These are phyloP conservation scores for Cacoxenus indagator DNA, from an alignment of 2,888 invertebrate genomes.

Conservation along the genomic window DNA sequence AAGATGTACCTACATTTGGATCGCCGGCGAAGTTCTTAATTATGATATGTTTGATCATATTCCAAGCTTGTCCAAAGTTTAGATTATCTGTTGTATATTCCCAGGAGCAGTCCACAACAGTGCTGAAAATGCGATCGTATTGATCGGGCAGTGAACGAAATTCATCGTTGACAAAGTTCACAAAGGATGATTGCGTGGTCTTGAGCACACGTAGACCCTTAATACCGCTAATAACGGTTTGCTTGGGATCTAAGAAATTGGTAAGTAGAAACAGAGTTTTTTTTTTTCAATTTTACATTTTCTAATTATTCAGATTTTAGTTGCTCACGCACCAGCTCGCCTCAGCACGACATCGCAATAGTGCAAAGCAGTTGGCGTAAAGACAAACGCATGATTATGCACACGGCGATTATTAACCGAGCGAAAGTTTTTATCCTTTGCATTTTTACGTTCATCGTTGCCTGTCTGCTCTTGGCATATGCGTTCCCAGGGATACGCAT, in stretches of 20 bases:
- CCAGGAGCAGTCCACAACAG: slow-evolving; percentile 83
- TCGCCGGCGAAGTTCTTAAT: slow-evolving; percentile 84
- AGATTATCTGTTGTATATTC: slow-evolving; percentile 77
- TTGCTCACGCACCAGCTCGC: slow-evolving; percentile 75
- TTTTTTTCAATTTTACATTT: background rate
- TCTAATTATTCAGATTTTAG: background rate
- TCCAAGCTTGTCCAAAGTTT: slow-evolving; percentile 80
- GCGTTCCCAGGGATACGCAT: slow-evolving; percentile 84
- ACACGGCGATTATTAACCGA: slow-evolving; percentile 64
- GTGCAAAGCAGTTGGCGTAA: slow-evolving; percentile 77
- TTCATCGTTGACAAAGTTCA: slow-evolving; percentile 84
- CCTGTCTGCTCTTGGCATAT: slow-evolving; percentile 72
- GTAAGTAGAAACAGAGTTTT: background rate
- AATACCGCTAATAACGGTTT: slow-evolving; percentile 78
- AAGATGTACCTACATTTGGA: slow-evolving; percentile 79
- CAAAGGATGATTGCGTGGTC: slow-evolving; percentile 85
- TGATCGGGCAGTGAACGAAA: slow-evolving; percentile 82
- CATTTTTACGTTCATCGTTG: slow-evolving; percentile 58
- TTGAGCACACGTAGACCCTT: slow-evolving; percentile 81
- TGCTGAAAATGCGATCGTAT: slow-evolving; percentile 81
- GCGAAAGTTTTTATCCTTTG: slow-evolving; percentile 37
- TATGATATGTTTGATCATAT: slow-evolving; percentile 79
- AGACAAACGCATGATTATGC: slow-evolving; percentile 85
- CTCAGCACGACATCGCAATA: slow-evolving; percentile 79
- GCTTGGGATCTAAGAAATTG: slow-evolving; percentile 69